phyloP scores from a whole-genome alignment of 2,888 invertebrate species.

The Resseliella maxima region DNA sequence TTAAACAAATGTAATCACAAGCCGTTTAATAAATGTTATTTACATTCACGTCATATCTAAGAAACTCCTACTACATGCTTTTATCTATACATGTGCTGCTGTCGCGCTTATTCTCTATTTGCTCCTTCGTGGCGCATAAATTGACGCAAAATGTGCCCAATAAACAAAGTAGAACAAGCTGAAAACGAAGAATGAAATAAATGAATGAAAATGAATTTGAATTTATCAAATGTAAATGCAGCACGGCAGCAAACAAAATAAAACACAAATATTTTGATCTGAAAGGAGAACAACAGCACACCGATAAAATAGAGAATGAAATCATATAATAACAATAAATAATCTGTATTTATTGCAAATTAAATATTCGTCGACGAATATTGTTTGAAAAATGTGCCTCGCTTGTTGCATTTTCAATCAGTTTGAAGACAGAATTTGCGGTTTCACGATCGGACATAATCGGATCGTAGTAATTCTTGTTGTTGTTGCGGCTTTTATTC shows the following conservation, averaged over 20 bases:
- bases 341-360: slow-evolving; percentile 53
- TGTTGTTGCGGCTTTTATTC: not conserved
- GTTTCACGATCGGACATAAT: not conserved
- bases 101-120: not conserved
- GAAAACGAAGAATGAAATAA: not conserved
- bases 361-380: slow-evolving; percentile 49
- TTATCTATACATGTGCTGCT: not conserved
- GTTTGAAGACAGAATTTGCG: not conserved
- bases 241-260: not conserved
- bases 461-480: not conserved
- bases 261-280: slow-evolving; percentile 19
- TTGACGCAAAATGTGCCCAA: slow-evolving; percentile 16
- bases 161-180: slow-evolving; percentile 47
- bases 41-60: slow-evolving; percentile 38
- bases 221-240: not conserved
- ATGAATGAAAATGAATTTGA: slow-evolving; percentile 48
- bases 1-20: slow-evolving; percentile 52
- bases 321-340: slow-evolving; percentile 47
- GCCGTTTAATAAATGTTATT: slow-evolving; percentile 49
- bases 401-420: slow-evolving; percentile 16
- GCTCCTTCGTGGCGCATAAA: not conserved
- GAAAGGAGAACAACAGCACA: slow-evolving; percentile 33
- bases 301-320: slow-evolving; percentile 37
- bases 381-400: not conserved
- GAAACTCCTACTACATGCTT: slow-evolving; percentile 37